Evolutionary conservation across 2,113 vertebrate species (phyloP).

Genomic region (Pipa parva): DNA sequence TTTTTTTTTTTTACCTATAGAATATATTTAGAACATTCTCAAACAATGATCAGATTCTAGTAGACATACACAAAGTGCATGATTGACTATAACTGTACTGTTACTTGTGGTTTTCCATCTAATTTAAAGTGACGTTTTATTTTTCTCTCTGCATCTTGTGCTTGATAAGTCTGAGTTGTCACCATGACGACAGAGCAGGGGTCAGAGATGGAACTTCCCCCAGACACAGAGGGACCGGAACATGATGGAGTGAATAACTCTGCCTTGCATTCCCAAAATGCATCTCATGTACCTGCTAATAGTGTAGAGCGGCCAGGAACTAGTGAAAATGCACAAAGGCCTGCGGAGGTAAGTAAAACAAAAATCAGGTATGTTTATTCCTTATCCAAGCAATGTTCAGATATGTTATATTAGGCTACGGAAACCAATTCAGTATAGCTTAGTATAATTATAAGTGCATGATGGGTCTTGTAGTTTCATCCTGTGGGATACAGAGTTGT

Average conservation of each 20-base stretch:
- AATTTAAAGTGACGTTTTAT: neutral
- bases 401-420: too few species aligned
- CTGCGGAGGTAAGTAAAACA: slow-evolving; percentile 11
- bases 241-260: slow-evolving; percentile 33
- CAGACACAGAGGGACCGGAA: slow-evolving; percentile 7
- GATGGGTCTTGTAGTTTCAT: too few species aligned
- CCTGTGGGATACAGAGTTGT: too few species aligned
- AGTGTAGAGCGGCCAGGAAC: slow-evolving; percentile 15
- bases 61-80: neutral
- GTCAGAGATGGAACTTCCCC: slow-evolving; percentile 22
- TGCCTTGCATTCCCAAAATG: slow-evolving; percentile 7
- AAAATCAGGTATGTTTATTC: neutral
- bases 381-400: too few species aligned
- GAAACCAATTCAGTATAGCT: too few species aligned
- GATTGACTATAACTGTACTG: neutral
- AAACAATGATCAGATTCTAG: neutral
- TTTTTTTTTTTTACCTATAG: neutral
- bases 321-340: slow-evolving; percentile 12
- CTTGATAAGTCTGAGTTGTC: slow-evolving; percentile 13
- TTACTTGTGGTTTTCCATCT: neutral
- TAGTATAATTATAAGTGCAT: too few species aligned
- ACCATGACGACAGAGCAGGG: slow-evolving; percentile 33
- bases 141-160: neutral
- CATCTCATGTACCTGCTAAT: slow-evolving; percentile 22
- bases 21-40: neutral